Conservation (phyloP, 2,113 vertebrate species). For the Mustela lutreola region DNA sequence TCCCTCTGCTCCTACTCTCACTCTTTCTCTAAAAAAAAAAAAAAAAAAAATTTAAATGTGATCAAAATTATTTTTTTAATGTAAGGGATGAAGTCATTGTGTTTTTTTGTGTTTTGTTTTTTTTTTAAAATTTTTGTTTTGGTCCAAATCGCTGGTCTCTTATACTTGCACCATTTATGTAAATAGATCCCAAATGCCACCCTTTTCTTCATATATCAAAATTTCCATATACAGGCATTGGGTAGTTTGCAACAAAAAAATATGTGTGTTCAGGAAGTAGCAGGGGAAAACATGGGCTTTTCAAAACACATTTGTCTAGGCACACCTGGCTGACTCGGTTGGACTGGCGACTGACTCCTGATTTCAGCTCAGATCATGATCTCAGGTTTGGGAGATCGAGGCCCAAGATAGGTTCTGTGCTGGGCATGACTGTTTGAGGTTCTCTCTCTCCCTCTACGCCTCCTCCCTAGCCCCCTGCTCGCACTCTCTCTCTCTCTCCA, state of each 20-base stretch:
- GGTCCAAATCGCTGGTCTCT: background rate
- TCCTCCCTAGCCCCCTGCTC: background rate
- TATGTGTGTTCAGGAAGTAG: background rate
- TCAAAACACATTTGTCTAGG: background rate
- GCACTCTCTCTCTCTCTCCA: background rate
- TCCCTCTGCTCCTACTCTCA: background rate
- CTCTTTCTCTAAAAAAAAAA: background rate
- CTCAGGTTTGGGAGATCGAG: background rate
- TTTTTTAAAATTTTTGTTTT: background rate
- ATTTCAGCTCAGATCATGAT: background rate
- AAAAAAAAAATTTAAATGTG: background rate
- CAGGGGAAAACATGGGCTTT: background rate
- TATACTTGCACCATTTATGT: background rate
- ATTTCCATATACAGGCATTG: background rate
- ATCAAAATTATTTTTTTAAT: background rate
- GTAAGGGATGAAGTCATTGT: background rate
- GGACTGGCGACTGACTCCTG: background rate
- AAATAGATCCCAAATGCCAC: background rate
- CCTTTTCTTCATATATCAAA: background rate
- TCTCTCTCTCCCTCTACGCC: background rate
- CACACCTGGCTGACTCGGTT: background rate
- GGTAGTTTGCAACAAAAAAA: background rate
- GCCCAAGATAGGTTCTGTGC: background rate
- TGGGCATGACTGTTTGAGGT: background rate
- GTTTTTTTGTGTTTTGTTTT: background rate